Conservation (phyloP, 2,888 invertebrate genomes). For the Pandemis cinnamomeana region DNA sequence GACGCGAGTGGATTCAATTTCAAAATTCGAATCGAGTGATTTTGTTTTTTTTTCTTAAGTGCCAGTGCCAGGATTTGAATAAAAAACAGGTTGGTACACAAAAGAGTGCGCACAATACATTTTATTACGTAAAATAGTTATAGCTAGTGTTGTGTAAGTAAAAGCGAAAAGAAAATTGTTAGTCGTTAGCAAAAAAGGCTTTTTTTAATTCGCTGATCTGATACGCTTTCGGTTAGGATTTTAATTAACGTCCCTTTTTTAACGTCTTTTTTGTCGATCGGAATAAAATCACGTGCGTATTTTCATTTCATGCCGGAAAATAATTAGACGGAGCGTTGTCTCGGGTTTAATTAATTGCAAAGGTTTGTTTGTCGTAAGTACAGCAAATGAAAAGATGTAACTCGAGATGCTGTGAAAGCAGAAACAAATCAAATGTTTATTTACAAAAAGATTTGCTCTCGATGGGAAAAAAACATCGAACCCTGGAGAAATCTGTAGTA, state of each 20-base stretch:
- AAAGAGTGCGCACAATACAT: slow-evolving; percentile 35
- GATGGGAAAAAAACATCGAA: slow-evolving; percentile 11
- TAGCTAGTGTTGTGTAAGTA: slow-evolving; percentile 47
- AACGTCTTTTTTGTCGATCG: slow-evolving; percentile 14
- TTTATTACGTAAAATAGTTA: slow-evolving; percentile 43
- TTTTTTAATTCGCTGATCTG: slow-evolving; percentile 44
- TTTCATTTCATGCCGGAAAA: slow-evolving; percentile 25
- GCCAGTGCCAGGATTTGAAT: slow-evolving; percentile 69
- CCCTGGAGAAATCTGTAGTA: slow-evolving; percentile 12
- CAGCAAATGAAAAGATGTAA: background rate
- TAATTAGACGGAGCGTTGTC: slow-evolving; percentile 20
- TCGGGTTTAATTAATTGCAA: slow-evolving; percentile 7
- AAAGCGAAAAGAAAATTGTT: slow-evolving; percentile 47
- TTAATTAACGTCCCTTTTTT: slow-evolving; percentile 31
- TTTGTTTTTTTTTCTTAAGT: slow-evolving; percentile 65
- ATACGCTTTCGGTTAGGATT: slow-evolving; percentile 42
- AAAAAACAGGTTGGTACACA: slow-evolving; percentile 62
- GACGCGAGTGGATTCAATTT: slow-evolving; percentile 65
- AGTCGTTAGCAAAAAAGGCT: slow-evolving; percentile 40
- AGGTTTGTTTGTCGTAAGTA: background rate
- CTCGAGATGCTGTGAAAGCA: background rate
- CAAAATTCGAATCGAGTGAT: slow-evolving; percentile 60
- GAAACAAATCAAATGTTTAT: slow-evolving; percentile 24
- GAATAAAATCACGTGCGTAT: slow-evolving; percentile 20
- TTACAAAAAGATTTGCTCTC: slow-evolving; percentile 39